Percentiles rank a stretch among this genome's conserved stretches.
phyloP scores from a whole-genome alignment of 2,888 invertebrate species.

The Petrolisthes manimaculis region DNA sequence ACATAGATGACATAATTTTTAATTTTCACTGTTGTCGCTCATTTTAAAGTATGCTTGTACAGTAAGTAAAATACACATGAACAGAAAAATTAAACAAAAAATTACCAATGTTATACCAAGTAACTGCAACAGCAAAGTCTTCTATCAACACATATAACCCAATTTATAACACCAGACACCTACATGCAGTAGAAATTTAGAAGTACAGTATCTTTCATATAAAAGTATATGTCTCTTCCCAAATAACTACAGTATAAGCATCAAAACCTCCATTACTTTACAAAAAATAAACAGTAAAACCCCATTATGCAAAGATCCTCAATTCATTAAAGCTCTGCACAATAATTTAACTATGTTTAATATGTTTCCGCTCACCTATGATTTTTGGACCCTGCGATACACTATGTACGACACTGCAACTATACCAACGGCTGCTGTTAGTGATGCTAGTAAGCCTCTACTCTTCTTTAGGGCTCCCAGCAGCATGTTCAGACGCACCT shows the following conservation, averaged over 20 bases:
- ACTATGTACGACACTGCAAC: conserved; percentile 34
- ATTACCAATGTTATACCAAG: no score
- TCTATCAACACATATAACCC: no score
- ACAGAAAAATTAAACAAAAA: no score
- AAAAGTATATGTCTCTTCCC: neutral
- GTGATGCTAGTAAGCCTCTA: conserved; percentile 31
- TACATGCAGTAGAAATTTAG: no score
- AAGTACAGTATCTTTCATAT: neutral
- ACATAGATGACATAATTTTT: no score
- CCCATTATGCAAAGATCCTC: conserved; percentile 4
- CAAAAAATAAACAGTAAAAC: neutral
- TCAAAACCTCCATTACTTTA: neutral
- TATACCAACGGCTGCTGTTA: conserved; percentile 37
- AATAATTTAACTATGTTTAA: neutral
- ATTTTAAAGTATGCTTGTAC: no score
- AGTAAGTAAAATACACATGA: no score
- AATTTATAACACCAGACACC: no score
- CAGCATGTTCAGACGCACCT: conserved; percentile 24
- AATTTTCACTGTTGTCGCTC: no score
- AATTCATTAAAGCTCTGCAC: neutral
- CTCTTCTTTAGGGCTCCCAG: conserved; percentile 27
- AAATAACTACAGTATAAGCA: neutral
- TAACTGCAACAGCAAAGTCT: no score
- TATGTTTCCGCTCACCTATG: conserved; percentile 16
- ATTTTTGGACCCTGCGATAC: conserved; percentile 40